phyloP scores from a whole-genome alignment of 2,113 vertebrate species.

The Gorsachius goisagi region DNA sequence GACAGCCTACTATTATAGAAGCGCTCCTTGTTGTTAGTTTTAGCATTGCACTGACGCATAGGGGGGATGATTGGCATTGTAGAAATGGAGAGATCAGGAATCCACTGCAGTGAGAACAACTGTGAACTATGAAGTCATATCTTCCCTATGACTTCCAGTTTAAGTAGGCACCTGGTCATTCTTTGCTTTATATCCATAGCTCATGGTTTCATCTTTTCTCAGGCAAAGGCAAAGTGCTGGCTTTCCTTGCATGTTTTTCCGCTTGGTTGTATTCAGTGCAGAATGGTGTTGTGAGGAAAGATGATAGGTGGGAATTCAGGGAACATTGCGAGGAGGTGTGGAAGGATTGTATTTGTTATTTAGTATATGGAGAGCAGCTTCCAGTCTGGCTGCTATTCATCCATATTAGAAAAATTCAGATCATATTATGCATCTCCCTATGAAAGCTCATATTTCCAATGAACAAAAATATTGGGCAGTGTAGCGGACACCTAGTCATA shows the following conservation, averaged over 20 bases:
- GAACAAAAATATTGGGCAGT: not conserved
- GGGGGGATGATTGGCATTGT: not conserved
- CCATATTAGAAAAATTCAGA: not conserved
- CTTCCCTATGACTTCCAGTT: not conserved
- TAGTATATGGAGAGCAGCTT: not conserved
- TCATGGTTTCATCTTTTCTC: not conserved
- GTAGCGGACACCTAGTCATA: not conserved
- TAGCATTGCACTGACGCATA: not conserved
- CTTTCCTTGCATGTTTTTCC: not conserved
- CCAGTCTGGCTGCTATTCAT: not conserved
- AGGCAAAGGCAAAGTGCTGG: not conserved
- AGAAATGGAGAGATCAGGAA: not conserved
- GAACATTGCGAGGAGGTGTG: not conserved
- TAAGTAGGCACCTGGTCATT: not conserved
- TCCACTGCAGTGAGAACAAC: not conserved
- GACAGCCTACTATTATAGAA: not conserved
- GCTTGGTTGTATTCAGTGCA: not conserved
- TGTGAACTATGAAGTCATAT: not conserved
- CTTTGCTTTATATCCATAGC: not conserved
- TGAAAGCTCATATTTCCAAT: not conserved
- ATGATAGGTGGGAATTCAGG: not conserved
- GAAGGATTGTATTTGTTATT: not conserved
- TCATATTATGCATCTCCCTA: not conserved
- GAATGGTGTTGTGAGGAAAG: not conserved
- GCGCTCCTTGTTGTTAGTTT: not conserved